Base-by-base conservation (phyloP, 2,797 vertebrate genomes). In the Triplophysa bombifrons region DNA sequence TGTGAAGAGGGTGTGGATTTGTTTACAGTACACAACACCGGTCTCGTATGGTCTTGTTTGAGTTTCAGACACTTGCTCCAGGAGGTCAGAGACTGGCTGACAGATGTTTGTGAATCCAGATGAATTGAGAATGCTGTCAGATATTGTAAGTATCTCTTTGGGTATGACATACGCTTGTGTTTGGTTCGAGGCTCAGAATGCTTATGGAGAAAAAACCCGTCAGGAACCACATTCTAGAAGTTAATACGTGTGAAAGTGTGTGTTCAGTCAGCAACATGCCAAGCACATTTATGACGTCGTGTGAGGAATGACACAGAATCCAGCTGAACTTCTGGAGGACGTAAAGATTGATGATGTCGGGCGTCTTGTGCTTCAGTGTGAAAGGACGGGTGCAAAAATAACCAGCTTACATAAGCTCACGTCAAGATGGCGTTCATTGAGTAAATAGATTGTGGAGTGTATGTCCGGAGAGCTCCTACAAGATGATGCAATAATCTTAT, bases 351-450 rank as follows among this genome's bases (percentile, higher is more conserved):
- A 16, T 27, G 34, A 34, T 55, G 61, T 82, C 55, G 50, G 68
- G 53, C 3, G 55, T 16, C 67, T 70, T 76, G 66, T 66, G 67
- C 55, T 83, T 61, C 4, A 34, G 30, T 2, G 27, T n/a, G 44
- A 81, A 83, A 86, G 73, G 72, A 69, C 41, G 76, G 12, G 19
- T 25, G 48, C 72, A 85, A 73, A 83, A 84, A 84, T 81, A 86
- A 74, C 66, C 38, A 0, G 5, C 53, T 88, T 85, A 81, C 48
- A 55, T 78, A 85, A 83, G 55, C 48, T 67, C 76, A 75, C 7
- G 44, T 44, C 51, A 76, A 76, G 78, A 78, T 78, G 71, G 55
- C 41, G 60, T 85, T 80, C 78, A 73, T 69, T 41, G 22, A 63
- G 65, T 63, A 22, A 46, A 41, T 34, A 55, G 65, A 34, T 74